phyloP scores from a whole-genome alignment of 2,797 vertebrate genomes.

The Crocidura indochinensis region DNA sequence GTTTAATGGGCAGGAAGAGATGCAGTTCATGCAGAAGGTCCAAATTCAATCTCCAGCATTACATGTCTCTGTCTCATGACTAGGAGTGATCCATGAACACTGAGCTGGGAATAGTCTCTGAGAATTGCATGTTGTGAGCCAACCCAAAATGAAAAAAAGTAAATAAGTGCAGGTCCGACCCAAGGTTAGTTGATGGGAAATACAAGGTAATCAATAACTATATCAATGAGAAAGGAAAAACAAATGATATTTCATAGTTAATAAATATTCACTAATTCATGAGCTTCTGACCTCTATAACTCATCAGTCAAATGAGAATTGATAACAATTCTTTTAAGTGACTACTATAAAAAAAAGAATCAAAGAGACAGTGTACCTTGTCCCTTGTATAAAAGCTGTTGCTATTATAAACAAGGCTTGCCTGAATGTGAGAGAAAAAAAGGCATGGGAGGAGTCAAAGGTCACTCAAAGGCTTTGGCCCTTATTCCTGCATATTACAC shows the following conservation, averaged over 20 bases:
- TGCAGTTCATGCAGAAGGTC: too few relatives aligned
- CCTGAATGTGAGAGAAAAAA: not conserved
- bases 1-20: too few relatives aligned
- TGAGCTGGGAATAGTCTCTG: too few relatives aligned
- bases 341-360: conserved; percentile 4
- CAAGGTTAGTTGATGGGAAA: not conserved
- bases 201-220: not conserved
- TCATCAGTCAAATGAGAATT: not conserved
- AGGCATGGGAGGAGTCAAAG: not conserved
- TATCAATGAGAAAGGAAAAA: not conserved
- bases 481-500: not conserved
- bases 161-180: not conserved
- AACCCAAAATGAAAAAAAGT: too few relatives aligned
- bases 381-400: not conserved
- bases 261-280: not conserved
- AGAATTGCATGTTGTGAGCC: too few relatives aligned
- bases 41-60: too few relatives aligned
- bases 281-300: conserved; percentile 4
- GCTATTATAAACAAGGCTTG: not conserved
- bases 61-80: too few relatives aligned
- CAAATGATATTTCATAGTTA: not conserved
- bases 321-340: not conserved
- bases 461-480: not conserved
- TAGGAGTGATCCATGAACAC: too few relatives aligned
- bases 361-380: not conserved